Conservation (phyloP, 2,113 vertebrate genomes). For the Parus major region DNA sequence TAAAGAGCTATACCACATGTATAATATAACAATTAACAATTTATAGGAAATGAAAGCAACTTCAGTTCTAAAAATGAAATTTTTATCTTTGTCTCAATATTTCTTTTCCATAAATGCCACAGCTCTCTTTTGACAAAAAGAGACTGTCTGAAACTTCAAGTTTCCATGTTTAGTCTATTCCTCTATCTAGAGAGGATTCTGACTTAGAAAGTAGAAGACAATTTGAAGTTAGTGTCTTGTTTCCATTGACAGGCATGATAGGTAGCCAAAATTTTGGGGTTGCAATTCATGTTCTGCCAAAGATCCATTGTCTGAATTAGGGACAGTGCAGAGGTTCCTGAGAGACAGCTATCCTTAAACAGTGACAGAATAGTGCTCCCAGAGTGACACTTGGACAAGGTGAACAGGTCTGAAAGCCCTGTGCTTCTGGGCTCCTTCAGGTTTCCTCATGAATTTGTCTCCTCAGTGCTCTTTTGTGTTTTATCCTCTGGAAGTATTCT, state of each 20-base stretch:
- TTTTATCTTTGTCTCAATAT: background rate
- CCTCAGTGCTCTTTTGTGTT: background rate
- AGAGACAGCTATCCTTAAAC: background rate
- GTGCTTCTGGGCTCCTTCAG: background rate
- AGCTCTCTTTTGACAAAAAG: background rate
- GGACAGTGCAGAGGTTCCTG: background rate
- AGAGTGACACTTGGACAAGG: background rate
- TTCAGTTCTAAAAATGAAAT: conserved; percentile 48
- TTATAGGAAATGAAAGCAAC: background rate
- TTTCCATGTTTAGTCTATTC: background rate
- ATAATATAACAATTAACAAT: background rate
- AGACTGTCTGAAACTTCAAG: background rate
- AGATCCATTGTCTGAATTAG: background rate
- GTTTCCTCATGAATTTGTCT: background rate
- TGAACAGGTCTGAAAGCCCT: background rate
- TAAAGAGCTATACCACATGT: background rate
- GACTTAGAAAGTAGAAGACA: background rate
- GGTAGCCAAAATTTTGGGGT: background rate
- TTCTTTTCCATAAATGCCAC: conserved; percentile 15
- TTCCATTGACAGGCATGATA: background rate
- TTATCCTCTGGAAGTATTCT: background rate
- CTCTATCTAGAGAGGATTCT: background rate
- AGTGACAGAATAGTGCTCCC: background rate
- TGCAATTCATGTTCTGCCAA: background rate
- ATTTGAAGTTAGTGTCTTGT: background rate